Conservation (phyloP, 2,113 vertebrate species). For the Kryptolebias marmoratus region DNA sequence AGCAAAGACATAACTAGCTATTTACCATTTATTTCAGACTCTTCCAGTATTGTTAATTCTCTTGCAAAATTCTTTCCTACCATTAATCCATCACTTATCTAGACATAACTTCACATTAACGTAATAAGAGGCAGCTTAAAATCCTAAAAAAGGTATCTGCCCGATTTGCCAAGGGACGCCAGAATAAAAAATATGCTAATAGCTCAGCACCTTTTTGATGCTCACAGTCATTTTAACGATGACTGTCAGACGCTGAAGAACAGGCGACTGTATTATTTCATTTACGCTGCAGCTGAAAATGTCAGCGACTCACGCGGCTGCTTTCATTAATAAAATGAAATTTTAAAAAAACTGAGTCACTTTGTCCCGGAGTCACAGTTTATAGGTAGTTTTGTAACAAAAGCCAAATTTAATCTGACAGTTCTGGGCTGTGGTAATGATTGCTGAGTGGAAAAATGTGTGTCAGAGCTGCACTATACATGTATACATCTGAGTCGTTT, state of each 20-base stretch:
- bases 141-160: neutral
- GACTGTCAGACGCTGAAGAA: conserved; percentile 4
- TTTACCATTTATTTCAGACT: too few species aligned
- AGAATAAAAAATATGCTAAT: neutral
- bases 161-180: conserved; percentile 4
- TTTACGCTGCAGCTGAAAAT: conserved; percentile 49
- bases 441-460: neutral
- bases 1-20: too few species aligned
- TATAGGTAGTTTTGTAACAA: conserved; percentile 26
- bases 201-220: neutral
- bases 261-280: conserved; percentile 15
- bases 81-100: neutral
- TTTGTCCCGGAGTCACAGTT: conserved; percentile 36
- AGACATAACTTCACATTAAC: neutral
- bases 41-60: too few species aligned
- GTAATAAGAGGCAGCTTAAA: neutral
- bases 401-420: conserved; percentile 23
- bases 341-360: conserved; percentile 44
- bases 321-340: conserved; percentile 24
- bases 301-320: conserved; percentile 53
- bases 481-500: neutral
- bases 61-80: too few species aligned
- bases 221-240: conserved; percentile 24
- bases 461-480: too few species aligned
- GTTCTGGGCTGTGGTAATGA: conserved; percentile 1